Evolutionary conservation across 2,888 invertebrate species (phyloP), one percentile per base, ranked within the genome.

Genomic region (Linnaemya tessellans): DNA sequence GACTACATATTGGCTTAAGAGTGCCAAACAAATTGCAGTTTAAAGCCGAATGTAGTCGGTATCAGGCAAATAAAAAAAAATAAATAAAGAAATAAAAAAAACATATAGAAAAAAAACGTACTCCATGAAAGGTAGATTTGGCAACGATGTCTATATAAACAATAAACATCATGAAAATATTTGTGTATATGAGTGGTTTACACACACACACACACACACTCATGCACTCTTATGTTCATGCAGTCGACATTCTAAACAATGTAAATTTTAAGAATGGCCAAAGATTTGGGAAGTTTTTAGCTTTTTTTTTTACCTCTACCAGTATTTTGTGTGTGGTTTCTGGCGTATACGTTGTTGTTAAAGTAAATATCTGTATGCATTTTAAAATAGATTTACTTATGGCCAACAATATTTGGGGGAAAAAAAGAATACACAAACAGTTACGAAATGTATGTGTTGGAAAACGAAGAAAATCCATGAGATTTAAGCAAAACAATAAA

Each of bases 121-220:
- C 77, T 73, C 77, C 54, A 84, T 85, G 84, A 85, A 85, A 85
- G 84, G 84, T 85, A 81, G 84, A 81, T 85, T 85, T 85, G 84
- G 84, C 84, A 85, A 85, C 49, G 84, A 81, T 74, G 70, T 78
- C 84, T 85, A 70, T 85, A 81, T 85, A 79, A 84, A 81, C 84
- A 84, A 78, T 84, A 81, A 74, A 85, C 70, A 81, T 85, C 78
- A 81, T 58, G 70, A 62, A 54, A 13, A 62, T 70, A 58, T 79
- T 58, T 49, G 68, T 58, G 43, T 70, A 81, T 64, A 35, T 65
- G 58, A 49, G 70, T 46, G 9, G 4, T 22, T 18, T 13, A 30
- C 62, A 51, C 15, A 43, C 13, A 64, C 20, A 43, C 22, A 71
- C 35, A 25, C 13, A 49, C n/a, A 41, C 18, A 64, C 20, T 35